These are phyloP conservation scores for Eilema griseolum DNA, from an alignment of 2,888 invertebrate genomes.

Conservation along the genomic window DNA sequence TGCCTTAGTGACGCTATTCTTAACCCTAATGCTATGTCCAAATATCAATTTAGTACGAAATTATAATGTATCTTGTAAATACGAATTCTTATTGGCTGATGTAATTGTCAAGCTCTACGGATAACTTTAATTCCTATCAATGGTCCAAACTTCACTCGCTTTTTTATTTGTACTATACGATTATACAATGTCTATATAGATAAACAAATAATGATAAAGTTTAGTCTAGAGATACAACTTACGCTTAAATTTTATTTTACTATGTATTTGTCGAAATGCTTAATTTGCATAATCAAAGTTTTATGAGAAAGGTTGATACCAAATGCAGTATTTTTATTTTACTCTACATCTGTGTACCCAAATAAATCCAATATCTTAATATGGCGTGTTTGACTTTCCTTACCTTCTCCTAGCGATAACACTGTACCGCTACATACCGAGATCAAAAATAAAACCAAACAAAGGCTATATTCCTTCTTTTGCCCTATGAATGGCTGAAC, in stretches of 20 bases:
- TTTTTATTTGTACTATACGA: conserved; percentile 85
- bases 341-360: conserved; percentile 86
- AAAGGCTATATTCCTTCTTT: conserved; percentile 41
- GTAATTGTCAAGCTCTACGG: conserved; percentile 82
- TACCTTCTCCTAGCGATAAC: not conserved
- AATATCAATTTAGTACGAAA: conserved; percentile 77
- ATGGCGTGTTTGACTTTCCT: conserved; percentile 17
- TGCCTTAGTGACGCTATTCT: conserved; percentile 85
- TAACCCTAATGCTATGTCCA: conserved; percentile 78
- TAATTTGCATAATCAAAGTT: conserved; percentile 85
- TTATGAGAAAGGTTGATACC: conserved; percentile 84
- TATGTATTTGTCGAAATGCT: conserved; percentile 84
- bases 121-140: conserved; percentile 85
- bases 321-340: conserved; percentile 87
- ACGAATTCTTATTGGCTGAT: conserved; percentile 79
- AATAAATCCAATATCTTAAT: conserved; percentile 82
- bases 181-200: conserved; percentile 85
- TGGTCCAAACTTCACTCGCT: conserved; percentile 86
- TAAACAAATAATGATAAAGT: conserved; percentile 72
- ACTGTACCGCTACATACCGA: conserved; percentile 13
- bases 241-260: conserved; percentile 85
- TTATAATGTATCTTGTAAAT: conserved; percentile 81
- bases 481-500: conserved; percentile 44
- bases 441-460: conserved; percentile 28
- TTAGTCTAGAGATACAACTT: conserved; percentile 77